phyloP scores from a whole-genome alignment of 2,113 vertebrate species.

The Nymphicus hollandicus region DNA sequence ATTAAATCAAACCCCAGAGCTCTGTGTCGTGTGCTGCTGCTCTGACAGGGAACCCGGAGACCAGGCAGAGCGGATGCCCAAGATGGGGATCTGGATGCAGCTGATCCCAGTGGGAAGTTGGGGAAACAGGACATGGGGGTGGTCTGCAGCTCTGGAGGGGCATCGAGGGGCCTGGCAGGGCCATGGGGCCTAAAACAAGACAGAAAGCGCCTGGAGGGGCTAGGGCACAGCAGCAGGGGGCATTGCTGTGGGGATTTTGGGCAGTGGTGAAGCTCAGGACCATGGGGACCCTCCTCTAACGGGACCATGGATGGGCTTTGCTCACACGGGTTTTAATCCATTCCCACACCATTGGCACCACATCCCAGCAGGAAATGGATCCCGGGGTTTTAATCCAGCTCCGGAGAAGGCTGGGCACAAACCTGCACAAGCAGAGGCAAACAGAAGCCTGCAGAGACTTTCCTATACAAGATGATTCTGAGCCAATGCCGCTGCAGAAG shows the following conservation, averaged over 20 bases:
- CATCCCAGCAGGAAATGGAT: neutral
- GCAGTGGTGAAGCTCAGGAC: fast-evolving
- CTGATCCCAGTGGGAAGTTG: neutral
- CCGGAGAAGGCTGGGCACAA: neutral
- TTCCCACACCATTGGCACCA: neutral
- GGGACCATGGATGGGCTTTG: fast-evolving
- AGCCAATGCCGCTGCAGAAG: neutral
- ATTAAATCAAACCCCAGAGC: constrained; percentile 3
- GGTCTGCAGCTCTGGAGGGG: fast-evolving
- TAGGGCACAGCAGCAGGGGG: neutral
- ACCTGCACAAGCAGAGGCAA: neutral
- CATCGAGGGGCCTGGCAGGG: neutral
- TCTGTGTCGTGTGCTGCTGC: neutral
- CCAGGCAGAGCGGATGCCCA: fast-evolving
- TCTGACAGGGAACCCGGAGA: neutral
- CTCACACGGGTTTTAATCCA: neutral
- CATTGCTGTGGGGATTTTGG: neutral
- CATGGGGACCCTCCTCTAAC: fast-evolving
- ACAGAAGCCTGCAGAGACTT: neutral
- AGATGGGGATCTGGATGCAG: fast-evolving
- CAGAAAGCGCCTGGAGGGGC: neutral
- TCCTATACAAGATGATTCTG: neutral
- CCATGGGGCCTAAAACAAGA: neutral
- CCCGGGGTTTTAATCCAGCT: neutral
- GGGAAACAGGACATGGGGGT: fast-evolving